Base-by-base conservation (phyloP, 2,888 invertebrate genomes). In the Thymelicus acteon region DNA sequence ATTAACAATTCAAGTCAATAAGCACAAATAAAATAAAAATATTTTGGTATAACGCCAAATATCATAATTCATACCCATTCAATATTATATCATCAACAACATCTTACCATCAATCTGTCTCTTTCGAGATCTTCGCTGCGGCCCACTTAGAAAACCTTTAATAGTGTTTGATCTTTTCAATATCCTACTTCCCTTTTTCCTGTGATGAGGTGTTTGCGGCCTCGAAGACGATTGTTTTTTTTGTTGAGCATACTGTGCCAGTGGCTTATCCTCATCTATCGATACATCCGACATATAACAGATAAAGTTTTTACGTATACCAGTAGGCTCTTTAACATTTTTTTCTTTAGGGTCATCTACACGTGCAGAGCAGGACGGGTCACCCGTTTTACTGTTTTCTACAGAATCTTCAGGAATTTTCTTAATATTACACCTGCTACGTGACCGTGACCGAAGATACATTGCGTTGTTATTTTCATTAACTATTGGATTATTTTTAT, bases 401-500 rank as follows among this genome's bases (percentile, higher is more conserved):
- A 19, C 15, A 60, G 60, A 10, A 6, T 37, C 7, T 7, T 60
- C 60, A 31, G 31, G 5, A 31, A 4, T 13, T n/a, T 31, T 12
- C 19, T 4, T 61, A 31, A 31, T 60, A 61, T 60, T 19, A 24
- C 60, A 6, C 13, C 40, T 60, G 10, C 7, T 68, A 54, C 61
- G 61, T 31, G 68, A 68, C 54, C 68, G 24, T 47, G 68, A 68
- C 54, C 68, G 24, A 44, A 68, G 68, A 15, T 52, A 19, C 60
- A 67, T 67, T n/a, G 37, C 24, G 44, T 44, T 44, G 0, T 44
- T 44, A 12, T 44, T 44, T 8, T 12, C 31, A 31, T 3, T 44
- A 44, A 10, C 10, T 8, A 44, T 44, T 44, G 44, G 4, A 12
- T 4, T 44, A 10, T 0, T 12, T 10, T 8, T 3, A 44, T 44